phyloP scores from a whole-genome alignment of 2,797 vertebrate species.

The Poeciliopsis infans region DNA sequence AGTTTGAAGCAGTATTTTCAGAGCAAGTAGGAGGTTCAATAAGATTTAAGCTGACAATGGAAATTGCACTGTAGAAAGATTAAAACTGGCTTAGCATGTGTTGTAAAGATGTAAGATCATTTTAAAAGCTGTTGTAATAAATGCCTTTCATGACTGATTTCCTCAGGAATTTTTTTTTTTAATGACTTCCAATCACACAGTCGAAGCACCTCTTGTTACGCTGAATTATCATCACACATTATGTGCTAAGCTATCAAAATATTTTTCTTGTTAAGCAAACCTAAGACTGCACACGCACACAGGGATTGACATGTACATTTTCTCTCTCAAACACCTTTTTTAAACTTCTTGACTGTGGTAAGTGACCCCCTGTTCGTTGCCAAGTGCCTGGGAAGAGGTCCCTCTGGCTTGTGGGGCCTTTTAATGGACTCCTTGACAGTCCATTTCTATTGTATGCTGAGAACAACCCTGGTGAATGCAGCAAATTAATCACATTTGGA shows the following conservation, averaged over 20 bases:
- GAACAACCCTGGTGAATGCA: constrained; percentile 84
- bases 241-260: constrained; percentile 53
- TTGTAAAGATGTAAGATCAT: constrained; percentile 42
- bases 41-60: constrained; percentile 7
- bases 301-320: background rate
- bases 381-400: constrained; percentile 73
- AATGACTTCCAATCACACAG: constrained; percentile 53
- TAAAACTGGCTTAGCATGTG: constrained; percentile 23
- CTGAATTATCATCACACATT: constrained; percentile 57
- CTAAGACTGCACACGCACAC: constrained; percentile 17
- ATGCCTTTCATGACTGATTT: constrained; percentile 67
- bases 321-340: constrained; percentile 39
- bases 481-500: constrained; percentile 94
- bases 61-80: constrained; percentile 32
- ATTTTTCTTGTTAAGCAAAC: constrained; percentile 44
- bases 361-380: constrained; percentile 72
- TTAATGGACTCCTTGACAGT: constrained; percentile 88
- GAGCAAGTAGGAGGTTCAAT: constrained; percentile 14
- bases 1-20: constrained; percentile 4
- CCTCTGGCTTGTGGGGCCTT: constrained; percentile 80
- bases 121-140: constrained; percentile 53
- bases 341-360: constrained; percentile 69
- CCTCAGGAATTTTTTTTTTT: constrained; percentile 52
- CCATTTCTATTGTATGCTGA: constrained; percentile 86
- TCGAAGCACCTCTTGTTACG: constrained; percentile 47